phyloP scores from a whole-genome alignment of 2,888 invertebrate genomes.

The Chydorus sphaericus region DNA sequence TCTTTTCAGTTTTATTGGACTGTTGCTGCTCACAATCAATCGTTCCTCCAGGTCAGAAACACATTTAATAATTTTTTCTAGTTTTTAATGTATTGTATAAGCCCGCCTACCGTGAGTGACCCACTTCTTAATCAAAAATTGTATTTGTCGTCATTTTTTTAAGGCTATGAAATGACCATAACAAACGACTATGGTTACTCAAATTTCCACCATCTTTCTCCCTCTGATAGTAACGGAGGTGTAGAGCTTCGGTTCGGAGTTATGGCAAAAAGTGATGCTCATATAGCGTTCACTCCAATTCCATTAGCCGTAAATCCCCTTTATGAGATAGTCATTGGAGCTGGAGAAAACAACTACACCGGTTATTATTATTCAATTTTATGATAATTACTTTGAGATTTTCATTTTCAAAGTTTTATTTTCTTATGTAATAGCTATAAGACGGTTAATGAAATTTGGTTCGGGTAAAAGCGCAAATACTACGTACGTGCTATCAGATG shows the following conservation, averaged over 20 bases:
- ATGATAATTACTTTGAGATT: too few relatives aligned
- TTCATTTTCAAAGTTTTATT: background rate
- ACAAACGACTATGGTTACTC: constrained; percentile 13
- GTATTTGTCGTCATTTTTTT: background rate
- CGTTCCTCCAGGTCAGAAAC: background rate
- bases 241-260: constrained; percentile 37
- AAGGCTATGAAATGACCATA: constrained; percentile 11
- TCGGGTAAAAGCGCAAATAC: constrained; percentile 41
- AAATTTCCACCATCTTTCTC: constrained; percentile 10
- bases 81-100: too few relatives aligned
- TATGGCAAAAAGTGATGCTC: constrained; percentile 49
- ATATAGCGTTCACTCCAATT: constrained; percentile 43
- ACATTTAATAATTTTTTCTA: too few relatives aligned
- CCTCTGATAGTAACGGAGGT: background rate
- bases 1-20: background rate
- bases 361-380: too few relatives aligned
- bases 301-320: constrained; percentile 39
- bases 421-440: constrained; percentile 38
- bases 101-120: too few relatives aligned
- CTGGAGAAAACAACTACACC: constrained; percentile 4
- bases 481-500: constrained; percentile 40
- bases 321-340: constrained; percentile 36
- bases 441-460: constrained; percentile 40
- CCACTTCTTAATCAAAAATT: background rate
- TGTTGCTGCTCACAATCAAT: background rate